Conservation (phyloP, 2,113 vertebrate species). For the Madoqua kirkii region DNA sequence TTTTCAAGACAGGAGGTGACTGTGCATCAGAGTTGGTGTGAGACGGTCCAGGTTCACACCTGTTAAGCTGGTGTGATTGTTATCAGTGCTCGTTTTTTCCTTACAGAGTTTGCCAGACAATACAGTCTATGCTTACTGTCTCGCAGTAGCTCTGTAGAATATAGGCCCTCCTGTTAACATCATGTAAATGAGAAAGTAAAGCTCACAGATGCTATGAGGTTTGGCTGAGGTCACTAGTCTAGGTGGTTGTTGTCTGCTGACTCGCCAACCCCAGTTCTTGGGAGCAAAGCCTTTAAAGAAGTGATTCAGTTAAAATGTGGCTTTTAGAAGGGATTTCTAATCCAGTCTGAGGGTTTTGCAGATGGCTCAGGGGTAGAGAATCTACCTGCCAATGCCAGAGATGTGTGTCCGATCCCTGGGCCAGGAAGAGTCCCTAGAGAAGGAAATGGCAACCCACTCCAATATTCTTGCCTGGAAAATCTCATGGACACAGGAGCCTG, state of each 20-base stretch:
- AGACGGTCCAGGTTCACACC: rapidly evolving
- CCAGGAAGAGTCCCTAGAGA: not conserved
- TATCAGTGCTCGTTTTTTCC: not conserved
- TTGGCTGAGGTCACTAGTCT: not conserved
- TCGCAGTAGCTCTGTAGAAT: not conserved
- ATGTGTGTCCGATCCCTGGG: not conserved
- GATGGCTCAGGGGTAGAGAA: not conserved
- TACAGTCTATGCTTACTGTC: not conserved
- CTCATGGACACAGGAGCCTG: not conserved
- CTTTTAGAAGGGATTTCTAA: not conserved
- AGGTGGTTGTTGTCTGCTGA: not conserved
- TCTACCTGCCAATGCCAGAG: not conserved
- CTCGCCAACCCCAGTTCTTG: not conserved
- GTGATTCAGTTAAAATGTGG: not conserved
- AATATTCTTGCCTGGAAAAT: not conserved
- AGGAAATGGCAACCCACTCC: not conserved
- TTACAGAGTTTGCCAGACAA: no score
- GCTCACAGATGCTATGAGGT: not conserved
- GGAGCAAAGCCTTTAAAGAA: not conserved
- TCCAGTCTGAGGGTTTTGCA: not conserved
- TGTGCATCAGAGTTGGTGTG: not conserved
- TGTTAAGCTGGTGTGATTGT: not conserved
- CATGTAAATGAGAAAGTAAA: not conserved
- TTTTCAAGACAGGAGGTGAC: not conserved
- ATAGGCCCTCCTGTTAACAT: not conserved